Evolutionary conservation across 2,888 invertebrate genomes (phyloP).

Genomic region (Monoplex corrugatus): DNA sequence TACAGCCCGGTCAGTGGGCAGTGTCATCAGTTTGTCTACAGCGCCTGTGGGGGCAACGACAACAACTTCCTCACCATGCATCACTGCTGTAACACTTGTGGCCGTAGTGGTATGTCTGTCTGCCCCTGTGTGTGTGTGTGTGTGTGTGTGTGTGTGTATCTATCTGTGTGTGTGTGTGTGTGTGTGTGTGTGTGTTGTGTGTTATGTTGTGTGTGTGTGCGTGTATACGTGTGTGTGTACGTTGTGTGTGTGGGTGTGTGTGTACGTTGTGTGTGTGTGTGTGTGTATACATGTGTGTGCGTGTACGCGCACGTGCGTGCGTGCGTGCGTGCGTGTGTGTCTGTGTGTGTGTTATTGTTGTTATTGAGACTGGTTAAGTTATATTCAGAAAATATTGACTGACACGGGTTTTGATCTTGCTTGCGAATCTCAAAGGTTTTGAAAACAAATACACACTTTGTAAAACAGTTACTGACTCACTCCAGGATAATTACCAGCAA

Average conservation of each 20-base stretch:
- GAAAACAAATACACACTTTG: too few species aligned
- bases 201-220: neutral
- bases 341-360: neutral
- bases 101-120: neutral
- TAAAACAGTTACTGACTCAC: too few species aligned
- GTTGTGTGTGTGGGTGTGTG: neutral
- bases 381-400: too few species aligned
- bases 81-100: slow-evolving; percentile 28
- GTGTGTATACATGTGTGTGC: too few species aligned
- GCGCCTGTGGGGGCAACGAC: slow-evolving; percentile 35
- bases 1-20: neutral
- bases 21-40: slow-evolving; percentile 5
- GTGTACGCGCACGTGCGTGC: too few species aligned
- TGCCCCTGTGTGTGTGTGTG: neutral
- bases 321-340: too few species aligned
- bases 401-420: too few species aligned
- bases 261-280: neutral
- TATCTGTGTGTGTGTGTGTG: neutral
- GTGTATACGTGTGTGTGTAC: neutral
- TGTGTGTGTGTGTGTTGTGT: neutral
- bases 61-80: slow-evolving; percentile 38
- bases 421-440: too few species aligned
- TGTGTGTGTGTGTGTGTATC: neutral
- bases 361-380: too few species aligned
- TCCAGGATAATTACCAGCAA: too few species aligned